These are phyloP conservation scores for Meloidogyne exigua DNA, from an alignment of 1,140 invertebrate species.

Conservation along the genomic window DNA sequence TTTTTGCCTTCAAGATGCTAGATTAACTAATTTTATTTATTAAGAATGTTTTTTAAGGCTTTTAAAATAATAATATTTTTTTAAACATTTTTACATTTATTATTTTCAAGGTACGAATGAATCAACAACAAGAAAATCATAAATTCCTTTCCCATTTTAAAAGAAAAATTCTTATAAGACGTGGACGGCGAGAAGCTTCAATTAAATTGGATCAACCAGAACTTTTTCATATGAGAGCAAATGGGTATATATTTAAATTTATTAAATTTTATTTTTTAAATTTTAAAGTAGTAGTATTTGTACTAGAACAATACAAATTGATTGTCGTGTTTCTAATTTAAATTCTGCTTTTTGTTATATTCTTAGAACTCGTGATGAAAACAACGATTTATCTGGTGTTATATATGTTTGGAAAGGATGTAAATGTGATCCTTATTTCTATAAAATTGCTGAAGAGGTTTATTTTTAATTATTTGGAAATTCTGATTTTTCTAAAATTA, in stretches of 20 bases:
- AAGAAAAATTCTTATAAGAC: conserved; percentile 86
- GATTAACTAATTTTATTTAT: no score
- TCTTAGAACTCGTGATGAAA: conserved; percentile 37
- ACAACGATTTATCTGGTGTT: conserved; percentile 83
- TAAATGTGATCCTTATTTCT: conserved; percentile 82
- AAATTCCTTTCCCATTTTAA: conserved; percentile 99
- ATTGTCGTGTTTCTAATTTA: conserved; percentile 56
- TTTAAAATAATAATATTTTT: no score
- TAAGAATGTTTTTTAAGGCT: not conserved
- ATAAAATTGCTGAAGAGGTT: conserved; percentile 78
- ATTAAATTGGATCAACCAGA: conserved; percentile 74
- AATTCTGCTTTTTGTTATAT: conserved; percentile 68
- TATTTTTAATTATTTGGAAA: conserved; percentile 75
- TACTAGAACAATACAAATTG: conserved; percentile 68
- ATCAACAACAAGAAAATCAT: conserved; percentile 89
- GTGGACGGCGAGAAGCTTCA: conserved; percentile 68
- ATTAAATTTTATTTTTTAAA: not conserved
- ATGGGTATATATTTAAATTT: conserved; percentile 73
- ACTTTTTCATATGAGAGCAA: conserved; percentile 90
- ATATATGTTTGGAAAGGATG: conserved; percentile 96
- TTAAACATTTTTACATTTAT: not conserved
- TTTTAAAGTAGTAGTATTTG: not conserved
- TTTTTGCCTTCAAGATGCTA: no score
- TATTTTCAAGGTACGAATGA: conserved; percentile 68
- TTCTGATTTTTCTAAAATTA: conserved; percentile 66